Percentiles rank a stretch among this genome's conserved stretches.
These are phyloP conservation scores for Meteorus cinctellus DNA, from an alignment of 2,888 invertebrate species.

Conservation along the genomic window DNA sequence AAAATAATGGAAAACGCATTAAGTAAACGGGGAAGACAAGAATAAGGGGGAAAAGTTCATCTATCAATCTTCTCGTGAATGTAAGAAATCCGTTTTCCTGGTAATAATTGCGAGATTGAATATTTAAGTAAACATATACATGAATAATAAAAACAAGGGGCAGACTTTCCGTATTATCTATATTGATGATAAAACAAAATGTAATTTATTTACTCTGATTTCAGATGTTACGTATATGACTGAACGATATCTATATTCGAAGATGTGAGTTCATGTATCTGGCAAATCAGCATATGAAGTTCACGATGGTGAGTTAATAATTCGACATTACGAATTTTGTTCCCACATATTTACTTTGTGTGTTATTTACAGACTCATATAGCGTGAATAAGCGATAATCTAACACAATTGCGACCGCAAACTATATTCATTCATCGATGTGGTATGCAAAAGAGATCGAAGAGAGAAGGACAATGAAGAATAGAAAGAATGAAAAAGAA, in stretches of 20 bases:
- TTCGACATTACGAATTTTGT: neutral
- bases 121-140: neutral
- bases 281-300: neutral
- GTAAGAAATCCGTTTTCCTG: slow-evolving; percentile 5
- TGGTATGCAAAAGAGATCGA: neutral
- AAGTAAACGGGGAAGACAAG: slow-evolving; percentile 43
- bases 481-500: slow-evolving; percentile 1
- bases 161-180: neutral
- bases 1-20: slow-evolving; percentile 39
- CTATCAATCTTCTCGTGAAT: slow-evolving; percentile 18
- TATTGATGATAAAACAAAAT: neutral
- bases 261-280: neutral
- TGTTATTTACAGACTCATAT: neutral
- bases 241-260: neutral
- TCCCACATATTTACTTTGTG: neutral
- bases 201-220: neutral
- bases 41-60: slow-evolving; percentile 14
- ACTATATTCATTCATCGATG: neutral
- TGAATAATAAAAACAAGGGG: neutral
- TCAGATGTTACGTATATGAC: neutral
- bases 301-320: slow-evolving; percentile 4
- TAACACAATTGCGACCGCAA: neutral
- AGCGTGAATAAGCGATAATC: slow-evolving; percentile 5
- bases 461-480: neutral
- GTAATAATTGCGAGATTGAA: neutral